Conservation (phyloP, 2,113 vertebrate genomes). For the Muntiacus reevesi region DNA sequence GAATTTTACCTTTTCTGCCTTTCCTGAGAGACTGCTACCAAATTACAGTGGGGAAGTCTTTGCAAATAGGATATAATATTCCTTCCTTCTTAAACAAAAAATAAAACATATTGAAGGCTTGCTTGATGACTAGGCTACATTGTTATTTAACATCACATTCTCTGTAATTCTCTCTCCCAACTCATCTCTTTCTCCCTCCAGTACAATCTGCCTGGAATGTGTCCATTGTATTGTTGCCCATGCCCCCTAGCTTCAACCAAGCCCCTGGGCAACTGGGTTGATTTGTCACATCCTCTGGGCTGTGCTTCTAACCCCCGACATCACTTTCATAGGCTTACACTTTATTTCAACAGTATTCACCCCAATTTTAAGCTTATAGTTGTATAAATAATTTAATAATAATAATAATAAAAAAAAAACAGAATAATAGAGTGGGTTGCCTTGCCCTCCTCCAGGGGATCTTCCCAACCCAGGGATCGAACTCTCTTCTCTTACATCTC, state of each 20-base stretch:
- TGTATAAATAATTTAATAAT: background rate
- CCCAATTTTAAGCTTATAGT: background rate
- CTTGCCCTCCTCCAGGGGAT: background rate
- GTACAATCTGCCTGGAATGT: background rate
- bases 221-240: background rate
- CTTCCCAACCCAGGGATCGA: background rate
- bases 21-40: background rate
- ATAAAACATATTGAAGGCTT: background rate
- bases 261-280: background rate
- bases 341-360: background rate
- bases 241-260: fast-evolving
- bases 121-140: background rate
- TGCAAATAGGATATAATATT: background rate
- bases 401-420: too few relatives aligned
- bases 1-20: background rate
- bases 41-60: background rate
- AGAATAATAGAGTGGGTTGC: background rate
- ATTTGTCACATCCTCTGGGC: background rate
- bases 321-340: background rate
- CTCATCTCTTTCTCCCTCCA: background rate
- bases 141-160: background rate
- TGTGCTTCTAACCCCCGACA: fast-evolving
- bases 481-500: background rate
- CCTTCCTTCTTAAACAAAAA: background rate
- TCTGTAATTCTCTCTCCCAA: background rate